Conservation (phyloP, 1,140 invertebrate species). For the Meteorus sp. region DNA sequence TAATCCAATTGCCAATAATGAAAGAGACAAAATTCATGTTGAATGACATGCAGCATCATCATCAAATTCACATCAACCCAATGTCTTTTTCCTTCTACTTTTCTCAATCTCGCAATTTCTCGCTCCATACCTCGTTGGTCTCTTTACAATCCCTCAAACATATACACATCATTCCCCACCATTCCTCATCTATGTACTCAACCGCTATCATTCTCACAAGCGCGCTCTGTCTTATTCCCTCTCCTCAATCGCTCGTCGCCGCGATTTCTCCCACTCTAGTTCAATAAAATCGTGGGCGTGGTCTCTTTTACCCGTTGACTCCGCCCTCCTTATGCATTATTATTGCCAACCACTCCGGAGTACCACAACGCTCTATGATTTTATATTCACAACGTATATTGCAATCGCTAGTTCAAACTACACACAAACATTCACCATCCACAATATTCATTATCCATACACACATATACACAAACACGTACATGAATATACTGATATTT, state of each 20-base stretch:
- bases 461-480: too few species aligned
- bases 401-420: background rate
- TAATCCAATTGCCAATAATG: too few species aligned
- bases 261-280: slow-evolving; percentile 26
- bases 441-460: too few species aligned
- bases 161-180: slow-evolving; percentile 10
- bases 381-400: slow-evolving; percentile 43
- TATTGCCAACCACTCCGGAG: slow-evolving; percentile 47
- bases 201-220: slow-evolving; percentile 20
- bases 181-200: background rate
- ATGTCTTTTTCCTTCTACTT: too few species aligned
- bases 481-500: too few species aligned
- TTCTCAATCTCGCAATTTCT: too few species aligned
- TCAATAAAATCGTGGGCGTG: slow-evolving; percentile 33
- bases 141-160: too few species aligned
- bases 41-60: too few species aligned
- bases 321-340: slow-evolving; percentile 60
- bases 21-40: too few species aligned
- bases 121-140: too few species aligned
- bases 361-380: slow-evolving; percentile 50
- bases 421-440: background rate
- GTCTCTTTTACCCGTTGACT: slow-evolving; percentile 27
- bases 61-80: too few species aligned
- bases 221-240: slow-evolving; percentile 31
- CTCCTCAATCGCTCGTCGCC: slow-evolving; percentile 9